phyloP scores from a whole-genome alignment of 2,113 vertebrate genomes.

The Aldabrachelys gigantea region DNA sequence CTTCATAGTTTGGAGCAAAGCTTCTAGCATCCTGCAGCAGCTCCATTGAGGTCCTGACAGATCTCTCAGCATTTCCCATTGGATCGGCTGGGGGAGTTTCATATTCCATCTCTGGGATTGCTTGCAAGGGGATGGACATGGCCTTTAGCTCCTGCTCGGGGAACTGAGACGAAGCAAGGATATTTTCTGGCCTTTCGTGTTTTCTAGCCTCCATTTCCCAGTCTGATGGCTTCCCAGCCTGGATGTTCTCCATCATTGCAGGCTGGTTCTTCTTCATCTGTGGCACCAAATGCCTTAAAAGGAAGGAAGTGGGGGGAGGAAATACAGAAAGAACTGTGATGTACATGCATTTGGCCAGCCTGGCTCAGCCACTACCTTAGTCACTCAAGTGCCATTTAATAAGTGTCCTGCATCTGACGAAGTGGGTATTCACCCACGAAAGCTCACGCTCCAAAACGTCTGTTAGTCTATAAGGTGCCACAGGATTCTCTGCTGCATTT shows the following conservation, averaged over 20 bases:
- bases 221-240: constrained; percentile 83
- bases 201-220: constrained; percentile 85
- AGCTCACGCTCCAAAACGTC: too few relatives aligned
- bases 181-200: constrained; percentile 82
- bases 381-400: neutral
- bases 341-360: neutral
- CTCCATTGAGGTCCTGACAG: constrained; percentile 80
- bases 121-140: constrained; percentile 81
- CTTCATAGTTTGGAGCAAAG: constrained; percentile 81
- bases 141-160: constrained; percentile 83
- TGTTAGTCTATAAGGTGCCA: too few relatives aligned
- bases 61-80: constrained; percentile 72
- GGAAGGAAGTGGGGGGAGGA: neutral
- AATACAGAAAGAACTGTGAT: constrained; percentile 6
- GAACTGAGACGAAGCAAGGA: constrained; percentile 79
- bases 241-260: constrained; percentile 86
- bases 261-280: constrained; percentile 86
- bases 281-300: constrained; percentile 85
- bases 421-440: too few relatives aligned
- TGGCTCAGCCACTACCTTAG: neutral
- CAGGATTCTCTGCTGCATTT: too few relatives aligned
- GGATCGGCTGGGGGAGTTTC: constrained; percentile 72
- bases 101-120: constrained; percentile 88
- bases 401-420: too few relatives aligned
- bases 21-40: constrained; percentile 76